phyloP scores from a whole-genome alignment of 1,140 invertebrate genomes.

The Chelonus insularis region DNA sequence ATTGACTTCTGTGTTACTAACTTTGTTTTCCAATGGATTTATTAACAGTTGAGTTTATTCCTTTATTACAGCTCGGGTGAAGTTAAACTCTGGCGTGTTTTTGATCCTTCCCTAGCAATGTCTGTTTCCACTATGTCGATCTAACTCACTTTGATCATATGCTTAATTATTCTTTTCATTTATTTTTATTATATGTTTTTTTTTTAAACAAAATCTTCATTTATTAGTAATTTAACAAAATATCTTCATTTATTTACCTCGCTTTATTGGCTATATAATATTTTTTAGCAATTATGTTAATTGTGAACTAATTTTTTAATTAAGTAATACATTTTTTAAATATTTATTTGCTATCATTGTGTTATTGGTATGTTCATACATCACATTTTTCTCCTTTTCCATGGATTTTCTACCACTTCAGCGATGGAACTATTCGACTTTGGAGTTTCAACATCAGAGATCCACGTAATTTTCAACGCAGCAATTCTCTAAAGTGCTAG shows the following conservation, averaged over 20 bases:
- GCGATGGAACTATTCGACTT: conserved; percentile 56
- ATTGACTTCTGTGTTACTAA: no score
- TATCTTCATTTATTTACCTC: no score
- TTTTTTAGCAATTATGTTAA: no score
- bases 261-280: no score
- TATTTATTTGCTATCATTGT: conserved; percentile 24
- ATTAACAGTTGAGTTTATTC: conserved; percentile 47
- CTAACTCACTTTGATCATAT: conserved; percentile 50
- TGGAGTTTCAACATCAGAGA: conserved; percentile 57
- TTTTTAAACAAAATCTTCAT: no score
- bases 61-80: conserved; percentile 60
- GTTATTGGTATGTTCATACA: conserved; percentile 56
- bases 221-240: no score
- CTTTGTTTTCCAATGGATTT: conserved; percentile 17
- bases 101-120: conserved; percentile 57
- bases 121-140: conserved; percentile 58
- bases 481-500: conserved; percentile 57
- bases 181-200: conserved; percentile 13
- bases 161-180: conserved; percentile 30
- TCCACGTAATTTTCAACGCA: conserved; percentile 53
- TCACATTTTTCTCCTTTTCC: conserved; percentile 56
- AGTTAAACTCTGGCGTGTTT: conserved; percentile 60
- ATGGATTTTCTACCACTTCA: conserved; percentile 46
- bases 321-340: conserved; percentile 25
- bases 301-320: conserved; percentile 37